A percentile compares a stretch with the other conserved stretches of the same genome.
phyloP scores from a whole-genome alignment of 2,797 vertebrate genomes.

The Sebastes nivosus region DNA sequence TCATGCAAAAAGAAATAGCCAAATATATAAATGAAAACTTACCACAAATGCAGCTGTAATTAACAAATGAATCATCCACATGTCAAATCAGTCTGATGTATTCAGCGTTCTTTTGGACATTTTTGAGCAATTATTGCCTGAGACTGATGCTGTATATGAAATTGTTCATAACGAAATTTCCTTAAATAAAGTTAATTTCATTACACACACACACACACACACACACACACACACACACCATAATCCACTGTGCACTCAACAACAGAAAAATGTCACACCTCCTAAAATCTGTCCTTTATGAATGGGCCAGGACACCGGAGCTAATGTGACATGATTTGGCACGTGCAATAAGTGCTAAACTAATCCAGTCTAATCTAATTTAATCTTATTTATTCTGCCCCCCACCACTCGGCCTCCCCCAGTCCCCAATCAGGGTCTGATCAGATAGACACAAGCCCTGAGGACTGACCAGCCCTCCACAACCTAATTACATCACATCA shows the following conservation, averaged over 20 bases:
- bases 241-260: constrained; percentile 37
- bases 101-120: constrained; percentile 34
- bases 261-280: constrained; percentile 76
- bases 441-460: constrained; percentile 78
- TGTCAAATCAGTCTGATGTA: constrained; percentile 28
- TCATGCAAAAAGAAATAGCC: background rate
- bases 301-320: constrained; percentile 77
- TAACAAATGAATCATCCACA: constrained; percentile 38
- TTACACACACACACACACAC: background rate
- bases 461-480: constrained; percentile 76
- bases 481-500: constrained; percentile 81
- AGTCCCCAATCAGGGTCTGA: constrained; percentile 70
- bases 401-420: constrained; percentile 36
- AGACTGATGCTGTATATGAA: constrained; percentile 25
- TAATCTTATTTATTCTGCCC: constrained; percentile 77
- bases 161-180: constrained; percentile 53
- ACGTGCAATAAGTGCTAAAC: constrained; percentile 84
- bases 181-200: constrained; percentile 62
- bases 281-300: constrained; percentile 73
- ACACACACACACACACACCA: constrained; percentile 1
- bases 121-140: constrained; percentile 39
- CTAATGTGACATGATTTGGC: constrained; percentile 85
- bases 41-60: constrained; percentile 20
- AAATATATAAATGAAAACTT: constrained; percentile 16
- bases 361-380: constrained; percentile 82